Evolutionary conservation across 2,888 invertebrate species (phyloP), one percentile per base, ranked within the genome.

Genomic region (Dioctria rufipes): DNA sequence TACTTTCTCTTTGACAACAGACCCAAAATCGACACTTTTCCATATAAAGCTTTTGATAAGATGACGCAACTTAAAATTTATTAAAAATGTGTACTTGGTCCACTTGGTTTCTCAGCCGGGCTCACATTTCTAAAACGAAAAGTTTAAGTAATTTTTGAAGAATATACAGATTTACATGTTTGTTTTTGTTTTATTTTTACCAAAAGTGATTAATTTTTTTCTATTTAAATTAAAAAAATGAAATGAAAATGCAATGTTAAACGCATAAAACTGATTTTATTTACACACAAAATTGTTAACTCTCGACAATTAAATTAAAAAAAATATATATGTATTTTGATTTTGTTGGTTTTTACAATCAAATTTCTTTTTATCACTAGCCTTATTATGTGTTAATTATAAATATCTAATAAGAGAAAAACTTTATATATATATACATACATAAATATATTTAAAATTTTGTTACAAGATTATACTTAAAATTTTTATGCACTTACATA

Each of bases 391-490:
- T 73, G 73, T 73, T 73, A 73, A 73, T 73, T 60, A 42, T 58
- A 73, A 73, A 40, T 42, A 73, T 58, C 42, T 73, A 73, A 73
- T 73, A 73, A 73, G 73, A 54, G 42, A 60, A 73, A 73, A n/a
- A 25, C 25, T 25, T 25, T 25, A 25, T 25, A 25, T 25, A 25
- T 25, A 25, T 25, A 25, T 25, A 25, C 2, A 25, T 25, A 25
- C 25, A 25, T 25, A 25, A 25, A 54, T 42, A 73, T 73, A 73
- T 73, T 73, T 73, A 58, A 73, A 73, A 58, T 13, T 73, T 73
- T 73, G 73, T 73, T 73, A 73, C 73, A 73, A 73, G 73, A 73
- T 58, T 73, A 73, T 73, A 73, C 73, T 73, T 73, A 73, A 73
- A 73, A 42, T 73, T 73, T 73, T 58, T 73, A 73, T 73, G 51